Conservation (phyloP, 2,113 vertebrate species). For the Actenoides hombroni region DNA sequence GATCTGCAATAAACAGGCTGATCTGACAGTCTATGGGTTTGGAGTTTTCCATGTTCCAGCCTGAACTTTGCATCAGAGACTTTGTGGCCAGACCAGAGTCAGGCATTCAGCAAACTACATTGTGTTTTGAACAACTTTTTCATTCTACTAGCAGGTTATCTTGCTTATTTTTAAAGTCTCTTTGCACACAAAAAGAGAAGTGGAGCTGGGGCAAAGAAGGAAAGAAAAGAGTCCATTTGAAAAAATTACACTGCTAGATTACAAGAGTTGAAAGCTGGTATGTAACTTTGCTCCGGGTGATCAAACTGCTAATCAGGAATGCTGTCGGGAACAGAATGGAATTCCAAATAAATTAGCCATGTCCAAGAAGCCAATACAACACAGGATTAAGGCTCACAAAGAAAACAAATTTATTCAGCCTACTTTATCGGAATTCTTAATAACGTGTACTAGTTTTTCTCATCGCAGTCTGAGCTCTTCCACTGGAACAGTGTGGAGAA, state of each 20-base stretch:
- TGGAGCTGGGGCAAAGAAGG: background rate
- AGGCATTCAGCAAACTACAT: background rate
- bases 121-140: slow-evolving; percentile 15
- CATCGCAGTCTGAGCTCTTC: slow-evolving; percentile 53
- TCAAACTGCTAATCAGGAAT: slow-evolving; percentile 74
- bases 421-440: slow-evolving; percentile 77
- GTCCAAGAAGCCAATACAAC: slow-evolving; percentile 75
- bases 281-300: slow-evolving; percentile 71
- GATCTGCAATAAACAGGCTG: background rate
- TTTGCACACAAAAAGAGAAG: slow-evolving; percentile 32
- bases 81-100: background rate
- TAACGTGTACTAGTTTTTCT: slow-evolving; percentile 45
- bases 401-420: slow-evolving; percentile 74
- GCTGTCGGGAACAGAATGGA: slow-evolving; percentile 75
- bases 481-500: slow-evolving; percentile 37
- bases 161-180: slow-evolving; percentile 35
- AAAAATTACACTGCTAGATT: slow-evolving; percentile 47
- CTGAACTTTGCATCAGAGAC: background rate
- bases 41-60: background rate
- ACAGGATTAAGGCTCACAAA: slow-evolving; percentile 76
- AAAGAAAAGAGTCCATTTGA: slow-evolving; percentile 49
- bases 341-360: slow-evolving; percentile 80
- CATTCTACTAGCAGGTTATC: slow-evolving; percentile 10
- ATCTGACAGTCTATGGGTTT: background rate
- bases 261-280: slow-evolving; percentile 68